Evolutionary conservation across 2,888 invertebrate species (phyloP).

Genomic region (Drosophila nigritarsus): DNA sequence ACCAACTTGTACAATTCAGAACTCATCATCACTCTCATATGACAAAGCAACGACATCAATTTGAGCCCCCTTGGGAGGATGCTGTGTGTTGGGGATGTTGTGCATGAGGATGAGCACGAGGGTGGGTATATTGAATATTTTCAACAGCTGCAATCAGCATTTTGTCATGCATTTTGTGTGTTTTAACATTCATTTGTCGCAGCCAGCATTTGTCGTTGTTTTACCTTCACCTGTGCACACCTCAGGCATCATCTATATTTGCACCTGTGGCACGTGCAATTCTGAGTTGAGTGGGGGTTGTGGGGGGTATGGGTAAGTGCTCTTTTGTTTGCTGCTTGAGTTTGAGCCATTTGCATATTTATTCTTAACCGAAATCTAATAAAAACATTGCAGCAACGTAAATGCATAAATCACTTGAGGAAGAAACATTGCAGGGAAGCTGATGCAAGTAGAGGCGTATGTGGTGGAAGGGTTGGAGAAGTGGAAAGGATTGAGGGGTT

Average conservation of each 20-base stretch:
- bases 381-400: constrained; percentile 58
- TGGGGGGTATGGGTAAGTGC: neutral
- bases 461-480: too few species aligned
- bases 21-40: constrained; percentile 21
- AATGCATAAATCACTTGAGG: constrained; percentile 16
- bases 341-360: constrained; percentile 54
- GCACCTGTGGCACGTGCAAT: constrained; percentile 8
- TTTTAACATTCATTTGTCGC: constrained; percentile 49
- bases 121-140: constrained; percentile 4
- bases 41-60: constrained; percentile 43
- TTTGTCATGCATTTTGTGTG: constrained; percentile 55
- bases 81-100: too few species aligned
- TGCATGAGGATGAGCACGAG: too few species aligned
- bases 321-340: constrained; percentile 24
- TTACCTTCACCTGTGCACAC: neutral
- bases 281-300: accelerated
- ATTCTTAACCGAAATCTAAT: constrained; percentile 66
- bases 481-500: neutral
- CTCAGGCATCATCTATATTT: neutral
- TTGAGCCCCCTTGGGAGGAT: neutral
- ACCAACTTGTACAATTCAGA: constrained; percentile 10
- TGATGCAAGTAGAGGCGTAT: neutral
- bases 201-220: constrained; percentile 19
- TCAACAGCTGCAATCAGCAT: constrained; percentile 51
- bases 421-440: neutral